A percentile compares a stretch with the other conserved stretches of the same genome.
These are phyloP conservation scores for Gnathonemus echidnorhynchus DNA, from an alignment of 2,113 vertebrate species.

Conservation along the genomic window DNA sequence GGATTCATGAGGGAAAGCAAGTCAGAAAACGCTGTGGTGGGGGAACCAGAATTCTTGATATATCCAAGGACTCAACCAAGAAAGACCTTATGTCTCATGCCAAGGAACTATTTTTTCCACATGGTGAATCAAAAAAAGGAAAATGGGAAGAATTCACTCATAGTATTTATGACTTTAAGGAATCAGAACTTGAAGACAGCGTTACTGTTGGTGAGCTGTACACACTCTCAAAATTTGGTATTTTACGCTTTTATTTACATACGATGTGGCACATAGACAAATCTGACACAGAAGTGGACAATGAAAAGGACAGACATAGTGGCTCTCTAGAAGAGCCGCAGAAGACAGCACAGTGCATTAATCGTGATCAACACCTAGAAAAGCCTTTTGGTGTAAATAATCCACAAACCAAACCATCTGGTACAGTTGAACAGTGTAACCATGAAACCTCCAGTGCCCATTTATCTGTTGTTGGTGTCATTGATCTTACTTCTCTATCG, in stretches of 20 bases:
- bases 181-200: constrained; percentile 14
- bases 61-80: constrained; percentile 2
- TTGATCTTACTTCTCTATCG: background rate
- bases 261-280: background rate
- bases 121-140: constrained; percentile 11
- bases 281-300: background rate
- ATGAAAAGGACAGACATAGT: too few species aligned
- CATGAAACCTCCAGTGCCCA: background rate
- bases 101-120: constrained; percentile 16
- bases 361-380: background rate
- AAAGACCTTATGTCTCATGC: constrained; percentile 11
- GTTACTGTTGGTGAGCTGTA: background rate
- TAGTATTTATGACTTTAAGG: constrained; percentile 9
- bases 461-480: background rate
- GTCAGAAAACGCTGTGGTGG: constrained; percentile 9
- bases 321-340: background rate
- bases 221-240: background rate
- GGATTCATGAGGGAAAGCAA: constrained; percentile 20
- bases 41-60: constrained; percentile 7
- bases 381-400: background rate
- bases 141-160: constrained; percentile 17
- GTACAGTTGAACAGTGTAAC: background rate
- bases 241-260: background rate
- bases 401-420: background rate
- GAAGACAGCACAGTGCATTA: background rate